Evolutionary conservation across 1,140 invertebrate species (phyloP).

Genomic region (Thaumatotibia leucotreta): DNA sequence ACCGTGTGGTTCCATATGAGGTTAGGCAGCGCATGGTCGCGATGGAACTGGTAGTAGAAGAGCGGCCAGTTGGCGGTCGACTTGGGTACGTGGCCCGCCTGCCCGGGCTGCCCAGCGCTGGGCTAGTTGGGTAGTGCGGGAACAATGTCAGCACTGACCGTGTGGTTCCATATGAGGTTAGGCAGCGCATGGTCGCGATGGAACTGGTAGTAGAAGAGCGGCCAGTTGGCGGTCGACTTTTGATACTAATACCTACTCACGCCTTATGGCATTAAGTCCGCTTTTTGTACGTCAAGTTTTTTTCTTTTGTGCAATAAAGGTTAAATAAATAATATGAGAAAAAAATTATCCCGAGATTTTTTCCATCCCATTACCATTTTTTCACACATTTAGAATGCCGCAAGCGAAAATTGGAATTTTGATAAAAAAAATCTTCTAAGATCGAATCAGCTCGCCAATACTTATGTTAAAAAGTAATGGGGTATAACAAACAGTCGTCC

Average conservation of each 20-base stretch:
- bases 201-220: conserved; percentile 97
- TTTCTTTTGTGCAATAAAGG: too few relatives aligned
- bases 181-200: conserved; percentile 95
- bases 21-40: conserved; percentile 97
- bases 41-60: conserved; percentile 97
- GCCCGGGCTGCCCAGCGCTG: conserved; percentile 80
- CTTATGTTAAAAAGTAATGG: too few relatives aligned
- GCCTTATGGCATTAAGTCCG: too few relatives aligned
- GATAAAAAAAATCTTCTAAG: too few relatives aligned
- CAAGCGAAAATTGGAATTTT: too few relatives aligned
- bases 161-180: conserved; percentile 99
- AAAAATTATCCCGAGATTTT: too few relatives aligned
- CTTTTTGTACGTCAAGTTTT: too few relatives aligned
- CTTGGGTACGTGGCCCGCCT: conserved; percentile 94
- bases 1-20: conserved; percentile 99
- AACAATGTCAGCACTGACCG: too few relatives aligned
- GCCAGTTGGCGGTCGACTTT: conserved; percentile 91
- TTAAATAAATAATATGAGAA: too few relatives aligned
- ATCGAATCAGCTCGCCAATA: too few relatives aligned
- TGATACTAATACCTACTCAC: conserved; percentile 13
- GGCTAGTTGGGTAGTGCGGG: conserved; percentile 82
- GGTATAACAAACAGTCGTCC: too few relatives aligned
- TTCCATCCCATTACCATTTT: too few relatives aligned
- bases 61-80: conserved; percentile 94
- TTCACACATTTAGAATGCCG: conserved; percentile 81